A percentile compares a stretch with the other conserved stretches of the same genome.
phyloP scores from a whole-genome alignment of 2,113 vertebrate genomes.

The Corythoichthys haematopterus region DNA sequence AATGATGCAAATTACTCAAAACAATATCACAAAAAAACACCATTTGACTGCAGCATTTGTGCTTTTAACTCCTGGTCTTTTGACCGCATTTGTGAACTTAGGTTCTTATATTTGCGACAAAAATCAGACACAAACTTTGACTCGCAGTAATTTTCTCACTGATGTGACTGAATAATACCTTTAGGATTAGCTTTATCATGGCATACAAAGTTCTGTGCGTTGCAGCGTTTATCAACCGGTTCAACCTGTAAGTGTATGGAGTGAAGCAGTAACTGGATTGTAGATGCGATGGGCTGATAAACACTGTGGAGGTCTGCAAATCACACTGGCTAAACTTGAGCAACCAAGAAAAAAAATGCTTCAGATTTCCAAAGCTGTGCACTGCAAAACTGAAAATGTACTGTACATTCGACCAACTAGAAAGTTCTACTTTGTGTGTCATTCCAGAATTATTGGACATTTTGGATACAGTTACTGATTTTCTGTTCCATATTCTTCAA shows the following conservation, averaged over 20 bases:
- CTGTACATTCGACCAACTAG: conserved; percentile 14
- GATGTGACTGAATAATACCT: conserved; percentile 52
- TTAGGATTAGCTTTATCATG: conserved; percentile 22
- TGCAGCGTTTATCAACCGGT: conserved; percentile 23
- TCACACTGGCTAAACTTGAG: conserved; percentile 41
- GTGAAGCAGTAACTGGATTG: conserved; percentile 29
- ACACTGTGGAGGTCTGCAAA: conserved; percentile 37
- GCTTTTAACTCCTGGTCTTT: background rate
- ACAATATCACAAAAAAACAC: background rate
- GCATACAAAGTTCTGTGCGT: conserved; percentile 19
- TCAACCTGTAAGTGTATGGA: conserved; percentile 26
- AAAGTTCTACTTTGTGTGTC: conserved; percentile 14
- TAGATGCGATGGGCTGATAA: conserved; percentile 24
- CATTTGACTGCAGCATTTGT: background rate
- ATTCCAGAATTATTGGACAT: no score
- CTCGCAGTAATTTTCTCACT: background rate
- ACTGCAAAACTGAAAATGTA: conserved; percentile 34
- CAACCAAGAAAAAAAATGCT: conserved; percentile 53
- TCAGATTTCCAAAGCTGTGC: conserved; percentile 72
- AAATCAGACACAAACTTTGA: background rate
- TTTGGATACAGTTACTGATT: no score
- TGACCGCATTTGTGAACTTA: background rate
- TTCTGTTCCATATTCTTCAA: no score
- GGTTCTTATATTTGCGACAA: background rate
- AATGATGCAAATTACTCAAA: background rate